phyloP scores from a whole-genome alignment of 2,113 vertebrate species.

The Chamaea fasciata region DNA sequence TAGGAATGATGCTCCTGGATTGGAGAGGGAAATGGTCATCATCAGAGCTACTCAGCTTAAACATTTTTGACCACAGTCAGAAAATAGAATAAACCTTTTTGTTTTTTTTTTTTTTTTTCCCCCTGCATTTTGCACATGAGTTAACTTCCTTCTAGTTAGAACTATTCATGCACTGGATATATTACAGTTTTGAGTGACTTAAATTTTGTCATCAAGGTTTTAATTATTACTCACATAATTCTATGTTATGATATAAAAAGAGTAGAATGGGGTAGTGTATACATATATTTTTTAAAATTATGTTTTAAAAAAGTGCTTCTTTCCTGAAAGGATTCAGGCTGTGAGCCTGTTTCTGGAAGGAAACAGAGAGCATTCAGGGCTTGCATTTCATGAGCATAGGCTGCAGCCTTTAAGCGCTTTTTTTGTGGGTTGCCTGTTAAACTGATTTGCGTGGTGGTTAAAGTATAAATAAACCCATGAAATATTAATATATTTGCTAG shows the following conservation, averaged over 20 bases:
- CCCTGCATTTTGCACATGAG: background rate
- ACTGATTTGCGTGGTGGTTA: background rate
- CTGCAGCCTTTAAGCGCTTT: background rate
- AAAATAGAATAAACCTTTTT: background rate
- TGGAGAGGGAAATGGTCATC: background rate
- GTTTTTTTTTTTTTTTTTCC: too few species aligned
- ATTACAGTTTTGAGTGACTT: background rate
- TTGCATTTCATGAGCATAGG: background rate
- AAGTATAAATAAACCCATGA: background rate
- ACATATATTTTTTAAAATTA: background rate
- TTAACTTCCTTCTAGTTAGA: background rate
- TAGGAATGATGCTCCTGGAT: background rate
- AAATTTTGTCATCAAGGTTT: background rate
- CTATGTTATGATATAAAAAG: background rate
- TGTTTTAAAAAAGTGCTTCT: background rate
- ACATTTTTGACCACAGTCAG: background rate
- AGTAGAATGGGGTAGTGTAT: background rate
- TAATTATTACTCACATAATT: background rate
- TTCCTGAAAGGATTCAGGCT: background rate
- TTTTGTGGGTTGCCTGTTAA: background rate
- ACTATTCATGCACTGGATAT: background rate
- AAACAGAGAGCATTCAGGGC: background rate
- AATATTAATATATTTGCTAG: background rate
- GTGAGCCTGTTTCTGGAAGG: background rate
- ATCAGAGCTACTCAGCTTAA: background rate